Evolutionary conservation across 2,113 vertebrate species (phyloP).

Genomic region (Pogona vitticeps): DNA sequence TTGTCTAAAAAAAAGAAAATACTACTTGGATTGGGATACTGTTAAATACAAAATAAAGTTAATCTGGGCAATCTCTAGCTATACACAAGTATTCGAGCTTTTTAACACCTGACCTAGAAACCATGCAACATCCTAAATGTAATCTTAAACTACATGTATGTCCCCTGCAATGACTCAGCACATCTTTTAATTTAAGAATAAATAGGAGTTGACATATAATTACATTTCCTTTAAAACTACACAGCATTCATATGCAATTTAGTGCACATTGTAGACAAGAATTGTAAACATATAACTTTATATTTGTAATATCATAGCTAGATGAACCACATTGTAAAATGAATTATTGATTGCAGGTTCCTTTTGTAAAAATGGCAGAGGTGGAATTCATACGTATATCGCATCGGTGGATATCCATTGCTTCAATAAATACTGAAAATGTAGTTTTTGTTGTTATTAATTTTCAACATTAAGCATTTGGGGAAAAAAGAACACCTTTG

Average conservation of each 20-base stretch:
- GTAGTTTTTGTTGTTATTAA: conserved; percentile 65
- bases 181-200: conserved; percentile 29
- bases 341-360: conserved; percentile 70
- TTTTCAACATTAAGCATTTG: conserved; percentile 37
- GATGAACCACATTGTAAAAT: conserved; percentile 20
- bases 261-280: conserved; percentile 49
- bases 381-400: conserved; percentile 70
- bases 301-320: conserved; percentile 53
- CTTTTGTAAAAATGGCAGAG: conserved; percentile 66
- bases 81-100: neutral
- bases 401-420: conserved; percentile 73
- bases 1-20: conserved; percentile 34
- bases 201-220: conserved; percentile 28
- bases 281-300: conserved; percentile 46
- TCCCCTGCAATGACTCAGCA: conserved; percentile 43
- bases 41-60: conserved; percentile 23
- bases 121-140: conserved; percentile 66
- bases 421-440: conserved; percentile 75
- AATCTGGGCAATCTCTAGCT: conserved; percentile 15
- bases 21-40: neutral
- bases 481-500: conserved; percentile 29
- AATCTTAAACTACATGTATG: conserved; percentile 64
- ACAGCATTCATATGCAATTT: conserved; percentile 40
- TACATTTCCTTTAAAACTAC: conserved; percentile 41
- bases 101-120: conserved; percentile 4